Conservation (phyloP, 2,888 invertebrate species). For the Phragmatobia fuliginosa region DNA sequence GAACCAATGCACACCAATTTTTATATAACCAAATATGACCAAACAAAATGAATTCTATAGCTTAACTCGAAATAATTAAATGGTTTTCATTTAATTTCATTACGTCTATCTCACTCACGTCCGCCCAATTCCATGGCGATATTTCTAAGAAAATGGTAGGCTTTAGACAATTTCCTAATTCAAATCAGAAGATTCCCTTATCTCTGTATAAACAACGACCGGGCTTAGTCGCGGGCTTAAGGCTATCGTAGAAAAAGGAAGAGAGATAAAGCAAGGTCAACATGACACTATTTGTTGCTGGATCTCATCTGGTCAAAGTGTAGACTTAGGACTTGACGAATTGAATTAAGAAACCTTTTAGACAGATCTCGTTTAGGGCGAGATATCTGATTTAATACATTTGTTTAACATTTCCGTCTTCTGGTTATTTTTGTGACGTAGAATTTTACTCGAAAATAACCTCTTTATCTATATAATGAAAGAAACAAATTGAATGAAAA, state of each 20-base stretch:
- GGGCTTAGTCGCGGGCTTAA: constrained; percentile 47
- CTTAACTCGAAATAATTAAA: neutral
- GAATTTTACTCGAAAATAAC: neutral
- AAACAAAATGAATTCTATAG: too few species aligned
- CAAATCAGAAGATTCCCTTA: constrained; percentile 66
- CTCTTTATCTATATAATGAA: neutral
- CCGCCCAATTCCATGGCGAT: neutral
- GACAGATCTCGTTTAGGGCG: constrained; percentile 16
- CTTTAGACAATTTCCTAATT: constrained; percentile 71
- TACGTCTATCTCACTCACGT: neutral
- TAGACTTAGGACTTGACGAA: constrained; percentile 51
- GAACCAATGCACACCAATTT: too few species aligned
- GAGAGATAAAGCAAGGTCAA: constrained; percentile 52
- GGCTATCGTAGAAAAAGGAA: constrained; percentile 43
- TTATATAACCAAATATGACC: too few species aligned
- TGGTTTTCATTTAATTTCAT: neutral
- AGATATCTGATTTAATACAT: constrained; percentile 20
- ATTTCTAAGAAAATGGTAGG: constrained; percentile 16
- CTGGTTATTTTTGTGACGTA: constrained; percentile 21
- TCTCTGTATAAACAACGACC: constrained; percentile 61
- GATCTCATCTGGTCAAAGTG: constrained; percentile 53
- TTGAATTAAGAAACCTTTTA: constrained; percentile 53
- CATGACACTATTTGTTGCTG: constrained; percentile 51
- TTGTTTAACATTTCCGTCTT: neutral
- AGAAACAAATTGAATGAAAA: neutral